Conservation (phyloP, 2,888 invertebrate genomes). For the Pollenia labialis region DNA sequence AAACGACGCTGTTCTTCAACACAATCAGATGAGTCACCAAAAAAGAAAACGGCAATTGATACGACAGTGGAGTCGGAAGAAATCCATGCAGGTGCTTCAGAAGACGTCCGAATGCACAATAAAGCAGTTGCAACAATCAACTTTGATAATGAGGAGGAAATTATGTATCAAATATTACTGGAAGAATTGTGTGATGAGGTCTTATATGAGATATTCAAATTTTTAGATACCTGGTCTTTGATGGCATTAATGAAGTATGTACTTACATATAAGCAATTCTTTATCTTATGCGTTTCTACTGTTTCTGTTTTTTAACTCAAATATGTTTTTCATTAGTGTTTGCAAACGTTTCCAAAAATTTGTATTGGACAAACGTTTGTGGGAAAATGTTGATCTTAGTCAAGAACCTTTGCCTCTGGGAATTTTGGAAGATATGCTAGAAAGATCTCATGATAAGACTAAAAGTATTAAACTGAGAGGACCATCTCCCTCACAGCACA, state of each 20-base stretch:
- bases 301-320: neutral
- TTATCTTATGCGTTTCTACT: neutral
- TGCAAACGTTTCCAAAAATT: slow-evolving; percentile 81
- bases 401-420: slow-evolving; percentile 78
- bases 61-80: slow-evolving; percentile 39
- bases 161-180: slow-evolving; percentile 72
- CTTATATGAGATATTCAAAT: slow-evolving; percentile 82
- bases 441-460: slow-evolving; percentile 80
- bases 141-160: slow-evolving; percentile 59
- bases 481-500: slow-evolving; percentile 77
- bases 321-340: slow-evolving; percentile 76
- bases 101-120: neutral
- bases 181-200: slow-evolving; percentile 82
- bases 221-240: slow-evolving; percentile 81
- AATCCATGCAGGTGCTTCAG: neutral
- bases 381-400: slow-evolving; percentile 82
- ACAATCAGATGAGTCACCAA: slow-evolving; percentile 71
- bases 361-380: slow-evolving; percentile 81
- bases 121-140: slow-evolving; percentile 24
- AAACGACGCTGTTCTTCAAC: slow-evolving; percentile 77
- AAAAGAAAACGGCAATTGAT: slow-evolving; percentile 32
- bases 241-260: slow-evolving; percentile 81
- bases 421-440: slow-evolving; percentile 79
- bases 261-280: neutral
- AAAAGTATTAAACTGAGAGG: slow-evolving; percentile 81